Base-by-base conservation (phyloP, 1,140 invertebrate genomes). In the Anoplophora glabripennis region DNA sequence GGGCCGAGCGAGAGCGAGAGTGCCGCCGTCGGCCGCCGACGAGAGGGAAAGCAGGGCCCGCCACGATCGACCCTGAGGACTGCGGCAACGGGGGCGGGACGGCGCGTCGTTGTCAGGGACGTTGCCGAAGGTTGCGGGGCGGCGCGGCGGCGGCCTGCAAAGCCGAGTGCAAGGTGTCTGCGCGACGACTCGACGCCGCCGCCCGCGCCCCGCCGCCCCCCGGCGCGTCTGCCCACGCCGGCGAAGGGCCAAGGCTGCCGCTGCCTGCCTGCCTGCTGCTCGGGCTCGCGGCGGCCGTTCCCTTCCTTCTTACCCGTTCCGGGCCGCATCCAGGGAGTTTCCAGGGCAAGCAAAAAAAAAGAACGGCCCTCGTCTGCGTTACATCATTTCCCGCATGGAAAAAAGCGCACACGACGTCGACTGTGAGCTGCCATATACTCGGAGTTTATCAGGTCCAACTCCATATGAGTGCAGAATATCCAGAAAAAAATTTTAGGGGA, bases 81-180 rank as follows among this genome's bases (percentile, higher is more conserved):
- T 10, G 15, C 42, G 42, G 18, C 11, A 33, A 15, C 46, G 46
- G 46, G 18, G 46, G 46, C 46, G 46, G 46, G 12, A 48, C n/a
- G 21, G 8, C 21, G 21, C 46, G 12, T 33, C 21, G 46, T 34
- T 36, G 46, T 34, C 46, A 33, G 21, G 21, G 52, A 21, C 52
- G 35, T 41, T 44, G 52, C 21, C 21, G 21, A 54, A 54, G 52
- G 52, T 54, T 54, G 48, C 51, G 33, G 46, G 21, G 21, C 56
- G 54, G 53, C 51, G 52, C 21, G 34, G 35, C 37, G 14, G 35
- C 15, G 44, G 54, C 15, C 15, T 48, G 54, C 54, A 57, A 41
- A 47, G 35, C 54, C 54, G 54, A 48, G 54, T 57, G 54, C 63
- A 65, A 65, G 63, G 38, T 65, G 63, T 65, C 63, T 65, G 59